Percentiles rank a stretch among this genome's conserved stretches.
These are phyloP conservation scores for Gambusia yucatana DNA, from an alignment of 2,797 vertebrate species.

Conservation along the genomic window DNA sequence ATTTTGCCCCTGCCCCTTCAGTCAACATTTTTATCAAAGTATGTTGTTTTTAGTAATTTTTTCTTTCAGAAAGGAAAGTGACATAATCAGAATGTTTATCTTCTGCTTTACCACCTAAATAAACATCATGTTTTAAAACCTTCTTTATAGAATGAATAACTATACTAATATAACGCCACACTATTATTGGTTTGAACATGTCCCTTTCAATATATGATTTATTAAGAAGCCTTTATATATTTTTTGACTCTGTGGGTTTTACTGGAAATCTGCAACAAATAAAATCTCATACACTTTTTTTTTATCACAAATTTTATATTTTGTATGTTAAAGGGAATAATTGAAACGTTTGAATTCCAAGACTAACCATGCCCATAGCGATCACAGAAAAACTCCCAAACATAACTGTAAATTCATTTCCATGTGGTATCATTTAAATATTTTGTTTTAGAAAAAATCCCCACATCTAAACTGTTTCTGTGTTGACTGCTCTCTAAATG, in stretches of 20 bases:
- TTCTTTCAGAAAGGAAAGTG: neutral
- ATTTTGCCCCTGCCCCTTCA: neutral
- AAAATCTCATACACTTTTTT: neutral
- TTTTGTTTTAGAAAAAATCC: conserved; percentile 8
- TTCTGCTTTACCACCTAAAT: neutral
- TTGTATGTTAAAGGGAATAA: neutral
- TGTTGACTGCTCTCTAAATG: neutral
- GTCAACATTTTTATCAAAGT: neutral
- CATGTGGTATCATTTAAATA: conserved; percentile 6
- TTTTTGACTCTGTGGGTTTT: neutral
- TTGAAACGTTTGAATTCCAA: neutral
- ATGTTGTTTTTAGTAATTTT: neutral
- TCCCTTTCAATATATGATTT: neutral
- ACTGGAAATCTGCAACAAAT: neutral
- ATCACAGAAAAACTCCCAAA: neutral
- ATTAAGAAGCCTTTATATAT: neutral
- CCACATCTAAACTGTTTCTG: conserved; percentile 24
- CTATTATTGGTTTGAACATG: neutral
- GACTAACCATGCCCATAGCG: neutral
- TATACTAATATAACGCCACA: neutral
- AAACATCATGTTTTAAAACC: neutral
- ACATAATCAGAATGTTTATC: neutral
- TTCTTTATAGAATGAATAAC: neutral
- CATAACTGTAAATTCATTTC: neutral
- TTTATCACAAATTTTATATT: neutral